Evolutionary conservation across 2,113 vertebrate species (phyloP).

Genomic region (Lycocorax pyrrhopterus): DNA sequence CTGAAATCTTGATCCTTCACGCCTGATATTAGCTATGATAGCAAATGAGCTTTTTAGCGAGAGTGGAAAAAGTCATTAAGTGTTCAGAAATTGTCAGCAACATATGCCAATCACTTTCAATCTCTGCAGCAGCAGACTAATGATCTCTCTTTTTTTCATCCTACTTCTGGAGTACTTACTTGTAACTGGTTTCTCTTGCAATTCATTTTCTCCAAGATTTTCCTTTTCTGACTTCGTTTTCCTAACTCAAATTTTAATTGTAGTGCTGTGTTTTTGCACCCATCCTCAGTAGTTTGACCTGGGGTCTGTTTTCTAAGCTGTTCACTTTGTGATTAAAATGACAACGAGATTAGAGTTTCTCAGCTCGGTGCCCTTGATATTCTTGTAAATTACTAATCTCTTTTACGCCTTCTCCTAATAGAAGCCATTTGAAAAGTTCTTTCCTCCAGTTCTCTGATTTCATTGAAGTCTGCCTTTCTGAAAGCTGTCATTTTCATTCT

Average conservation of each 20-base stretch:
- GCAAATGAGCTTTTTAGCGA: not conserved
- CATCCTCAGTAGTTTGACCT: not conserved
- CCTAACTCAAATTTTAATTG: not conserved
- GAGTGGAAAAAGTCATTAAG: constrained; percentile 6
- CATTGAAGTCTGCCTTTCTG: not conserved
- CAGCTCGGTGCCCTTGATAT: not conserved
- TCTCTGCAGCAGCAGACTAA: not conserved
- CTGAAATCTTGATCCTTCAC: constrained; percentile 7
- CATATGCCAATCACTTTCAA: not conserved
- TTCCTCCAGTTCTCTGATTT: not conserved
- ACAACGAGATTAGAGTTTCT: not conserved
- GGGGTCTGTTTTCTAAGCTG: not conserved
- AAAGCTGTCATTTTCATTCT: not conserved
- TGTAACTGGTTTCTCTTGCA: not conserved
- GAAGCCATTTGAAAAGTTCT: not conserved
- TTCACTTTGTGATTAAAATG: not conserved
- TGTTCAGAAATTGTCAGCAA: not conserved
- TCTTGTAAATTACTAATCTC: not conserved
- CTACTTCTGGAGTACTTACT: not conserved
- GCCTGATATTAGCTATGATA: not conserved
- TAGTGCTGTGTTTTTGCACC: not conserved
- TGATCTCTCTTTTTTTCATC: not conserved
- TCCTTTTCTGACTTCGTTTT: not conserved
- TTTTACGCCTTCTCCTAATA: not conserved
- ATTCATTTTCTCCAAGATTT: not conserved